Conservation (phyloP, 35 echinoderm and acorn worm genomes). For the Eucidaris tribuloides region DNA sequence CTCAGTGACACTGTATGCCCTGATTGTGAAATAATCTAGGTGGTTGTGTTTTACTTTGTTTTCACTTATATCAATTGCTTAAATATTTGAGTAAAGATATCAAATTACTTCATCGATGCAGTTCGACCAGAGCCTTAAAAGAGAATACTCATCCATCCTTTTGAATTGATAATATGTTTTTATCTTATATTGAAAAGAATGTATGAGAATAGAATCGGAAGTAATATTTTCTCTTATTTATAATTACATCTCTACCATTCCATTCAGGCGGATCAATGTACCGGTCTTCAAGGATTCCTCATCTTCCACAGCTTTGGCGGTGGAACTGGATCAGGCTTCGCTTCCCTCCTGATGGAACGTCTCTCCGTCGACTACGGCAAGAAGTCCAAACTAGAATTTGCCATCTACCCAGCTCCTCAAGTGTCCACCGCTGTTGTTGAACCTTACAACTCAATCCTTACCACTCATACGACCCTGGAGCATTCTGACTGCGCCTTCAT, state of each 20-base stretch:
- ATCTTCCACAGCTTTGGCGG: constrained; percentile 96
- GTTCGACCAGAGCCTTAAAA: no score
- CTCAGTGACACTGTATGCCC: no score
- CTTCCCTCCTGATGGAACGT: constrained; percentile 91
- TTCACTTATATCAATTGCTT: no score
- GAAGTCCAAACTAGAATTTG: constrained; percentile 92
- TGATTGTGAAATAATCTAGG: no score
- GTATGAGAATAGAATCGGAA: no score
- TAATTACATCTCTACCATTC: background rate
- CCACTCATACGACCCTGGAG: constrained; percentile 91
- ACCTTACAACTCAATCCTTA: constrained; percentile 93
- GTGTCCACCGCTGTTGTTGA: constrained; percentile 90
- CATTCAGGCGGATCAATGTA: constrained; percentile 85
- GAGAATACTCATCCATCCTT: no score
- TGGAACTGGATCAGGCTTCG: constrained; percentile 86
- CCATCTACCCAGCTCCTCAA: constrained; percentile 86
- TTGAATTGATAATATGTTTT: no score
- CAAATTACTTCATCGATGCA: no score
- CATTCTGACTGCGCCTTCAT: constrained; percentile 96
- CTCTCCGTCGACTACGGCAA: constrained; percentile 97
- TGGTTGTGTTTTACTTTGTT: no score
- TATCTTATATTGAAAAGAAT: no score
- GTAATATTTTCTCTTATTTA: background rate
- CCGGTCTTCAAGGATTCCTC: constrained; percentile 86
- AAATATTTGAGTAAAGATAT: no score